Evolutionary conservation across 2,113 vertebrate species (phyloP), one percentile per base, ranked within the genome.

Genomic region (Pavo muticus): DNA sequence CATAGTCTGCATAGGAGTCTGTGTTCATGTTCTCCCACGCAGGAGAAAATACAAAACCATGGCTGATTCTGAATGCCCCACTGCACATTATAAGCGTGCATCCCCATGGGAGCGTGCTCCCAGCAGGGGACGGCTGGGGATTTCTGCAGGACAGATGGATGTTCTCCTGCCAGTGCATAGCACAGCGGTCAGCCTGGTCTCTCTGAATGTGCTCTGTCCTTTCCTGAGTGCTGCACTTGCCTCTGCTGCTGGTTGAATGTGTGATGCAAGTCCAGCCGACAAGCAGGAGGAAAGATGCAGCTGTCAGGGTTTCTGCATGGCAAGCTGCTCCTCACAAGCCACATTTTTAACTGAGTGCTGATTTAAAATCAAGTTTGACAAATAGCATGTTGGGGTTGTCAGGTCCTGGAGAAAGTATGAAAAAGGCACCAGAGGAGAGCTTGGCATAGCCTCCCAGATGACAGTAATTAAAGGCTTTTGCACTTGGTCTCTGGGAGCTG

Each of bases 381-480:
- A 95, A 90, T 78, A 74, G 52, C 91, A 89, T 69, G 61, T 63
- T 50, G 83, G 69, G 75, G 69, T 81, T 1, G 5, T 85, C 67
- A 56, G 50, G 93, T 87, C 90, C 76, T 77, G 69, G 54, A 78
- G 77, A 77, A 81, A 78, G 76, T 47, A 77, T 69, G 77, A 91
- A 88, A 80, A 80, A 94, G 87, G 90, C 95, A 65, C 84, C n/a
- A 8, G 74, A 92, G 92, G 84, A 77, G 77, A 88, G 90, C 65
- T 94, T 96, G 91, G 84, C 91, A 71, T 48, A 88, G 80, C 64
- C 67, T 94, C 86, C 77, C 40, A 70, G 54, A 91, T 94, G 86
- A 95, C 91, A 91, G 81, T 91, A 96, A 96, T 96, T 94, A 96
- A 94, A 92, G 87, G 92, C 52, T 94, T 94, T 79, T 74, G 81